Evolutionary conservation across 2,797 vertebrate species (phyloP), one percentile per base, ranked within the genome.

Genomic region (Pseudomugil tenellus): DNA sequence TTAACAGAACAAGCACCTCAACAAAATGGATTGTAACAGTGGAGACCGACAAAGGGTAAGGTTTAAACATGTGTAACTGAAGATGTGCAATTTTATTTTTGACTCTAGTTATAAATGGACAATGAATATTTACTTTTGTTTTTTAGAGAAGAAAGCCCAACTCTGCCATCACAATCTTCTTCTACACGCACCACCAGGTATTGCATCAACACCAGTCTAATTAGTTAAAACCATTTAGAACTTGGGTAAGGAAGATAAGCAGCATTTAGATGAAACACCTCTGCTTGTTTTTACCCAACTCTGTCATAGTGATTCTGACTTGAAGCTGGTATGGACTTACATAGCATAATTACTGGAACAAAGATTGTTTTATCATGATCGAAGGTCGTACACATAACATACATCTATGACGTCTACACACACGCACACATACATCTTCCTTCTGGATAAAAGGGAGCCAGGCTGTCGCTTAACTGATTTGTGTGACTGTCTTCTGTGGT

Each of bases 111-210:
- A n/a, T 9, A 1, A 21, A 2, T 14, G 11, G 17, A 28, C 26
- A 48, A 41, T 70, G 14, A 73, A 1, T 43, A 67, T 32, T 5
- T 72, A 59, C 65, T 74, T 51, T 19, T 31, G 10, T 83, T 60
- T 25, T 29, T 2, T 59, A 91, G 91, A 51, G 52, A 3, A 32
- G 63, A 72, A 9, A 84, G 58, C 23, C 70, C 83, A 55, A 37
- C 57, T 37, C 31, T 70, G 32, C 43, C 59, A 10, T 81, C 80
- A 0, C 72, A 84, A 2, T n/a, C n/a, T n/a, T 65, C 76, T 17
- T 86, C 74, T 60, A 85, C 62, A 26, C 76, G 39, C 23, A 89
- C 53, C 62, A 59, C 26, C 71, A 92, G 92, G 93, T 94, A 87
- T 81, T 41, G 10, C 13, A 25, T 2, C 19, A 7, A 28, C 16